Percentiles rank a stretch among this genome's conserved stretches.
Evolutionary conservation across 2,797 vertebrate genomes (phyloP).

Genomic region (Catamblyrhynchus diadema): DNA sequence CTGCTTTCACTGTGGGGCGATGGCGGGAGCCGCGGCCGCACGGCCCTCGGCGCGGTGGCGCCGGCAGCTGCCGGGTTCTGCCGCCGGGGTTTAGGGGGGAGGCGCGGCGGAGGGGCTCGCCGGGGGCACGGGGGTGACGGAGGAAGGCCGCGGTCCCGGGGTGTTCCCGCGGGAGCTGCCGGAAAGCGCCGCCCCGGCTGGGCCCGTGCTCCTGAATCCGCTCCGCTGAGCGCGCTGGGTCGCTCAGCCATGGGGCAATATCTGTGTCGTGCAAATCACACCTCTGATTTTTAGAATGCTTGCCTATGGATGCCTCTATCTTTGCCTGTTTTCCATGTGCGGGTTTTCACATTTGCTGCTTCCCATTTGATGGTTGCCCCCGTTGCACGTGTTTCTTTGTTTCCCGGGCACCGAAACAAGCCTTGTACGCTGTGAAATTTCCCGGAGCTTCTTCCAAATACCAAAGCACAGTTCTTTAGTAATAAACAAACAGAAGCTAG

Average conservation of each 20-base stretch:
- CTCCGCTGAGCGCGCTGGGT: fast-evolving
- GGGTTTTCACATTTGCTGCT: fast-evolving
- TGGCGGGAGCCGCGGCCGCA: fast-evolving
- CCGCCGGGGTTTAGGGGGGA: fast-evolving
- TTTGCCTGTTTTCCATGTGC: fast-evolving
- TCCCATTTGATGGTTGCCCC: fast-evolving
- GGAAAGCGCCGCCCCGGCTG: background rate
- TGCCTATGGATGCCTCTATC: fast-evolving
- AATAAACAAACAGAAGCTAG: fast-evolving
- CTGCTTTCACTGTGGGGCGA: fast-evolving
- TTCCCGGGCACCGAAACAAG: background rate
- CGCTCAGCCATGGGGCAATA: fast-evolving
- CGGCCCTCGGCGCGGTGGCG: fast-evolving
- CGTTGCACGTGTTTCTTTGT: background rate
- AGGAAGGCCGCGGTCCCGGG: no score
- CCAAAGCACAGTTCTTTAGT: fast-evolving
- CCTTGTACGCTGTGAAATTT: fast-evolving
- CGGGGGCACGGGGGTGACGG: fast-evolving
- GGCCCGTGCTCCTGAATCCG: fast-evolving
- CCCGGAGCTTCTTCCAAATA: fast-evolving
- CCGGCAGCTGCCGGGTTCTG: background rate
- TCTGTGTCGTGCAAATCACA: fast-evolving
- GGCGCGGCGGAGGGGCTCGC: no score
- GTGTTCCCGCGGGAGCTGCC: background rate
- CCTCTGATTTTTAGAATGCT: fast-evolving